Percentiles rank a stretch among this genome's conserved stretches.
Conservation (phyloP, 2,113 vertebrate genomes). For the Cromileptes altivelis region DNA sequence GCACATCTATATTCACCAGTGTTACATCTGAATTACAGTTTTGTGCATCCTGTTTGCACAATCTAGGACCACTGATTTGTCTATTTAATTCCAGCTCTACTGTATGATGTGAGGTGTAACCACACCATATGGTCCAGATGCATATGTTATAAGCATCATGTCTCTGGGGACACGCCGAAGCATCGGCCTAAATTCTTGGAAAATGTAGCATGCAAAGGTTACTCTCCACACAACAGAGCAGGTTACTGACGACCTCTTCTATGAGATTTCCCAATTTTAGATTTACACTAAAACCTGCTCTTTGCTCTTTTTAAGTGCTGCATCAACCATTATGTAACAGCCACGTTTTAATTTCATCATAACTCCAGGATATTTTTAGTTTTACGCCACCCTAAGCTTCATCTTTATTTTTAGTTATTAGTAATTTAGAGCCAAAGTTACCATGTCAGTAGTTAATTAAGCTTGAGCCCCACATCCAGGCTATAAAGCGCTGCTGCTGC, state of each 20-base stretch:
- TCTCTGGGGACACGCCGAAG: conserved; percentile 59
- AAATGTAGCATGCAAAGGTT: conserved; percentile 4
- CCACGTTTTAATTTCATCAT: conserved; percentile 20
- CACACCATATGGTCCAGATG: conserved; percentile 51
- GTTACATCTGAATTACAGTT: conserved; percentile 25
- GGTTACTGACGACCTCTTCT: conserved; percentile 15
- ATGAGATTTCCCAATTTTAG: conserved; percentile 20
- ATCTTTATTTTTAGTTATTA: conserved; percentile 10
- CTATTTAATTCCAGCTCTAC: conserved; percentile 7
- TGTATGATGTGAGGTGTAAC: conserved; percentile 20
- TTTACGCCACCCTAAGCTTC: not conserved
- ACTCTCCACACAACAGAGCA: conserved; percentile 12
- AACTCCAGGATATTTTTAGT: conserved; percentile 32
- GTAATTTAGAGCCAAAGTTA: conserved; percentile 28
- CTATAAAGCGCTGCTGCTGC: conserved; percentile 64
- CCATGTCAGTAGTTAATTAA: conserved; percentile 30
- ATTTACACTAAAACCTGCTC: conserved; percentile 18
- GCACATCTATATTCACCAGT: not conserved
- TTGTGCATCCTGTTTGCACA: not conserved
- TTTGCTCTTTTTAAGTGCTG: conserved; percentile 18
- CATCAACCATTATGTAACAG: conserved; percentile 9
- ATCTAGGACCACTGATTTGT: not conserved
- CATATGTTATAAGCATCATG: conserved; percentile 48
- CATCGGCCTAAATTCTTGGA: conserved; percentile 43
- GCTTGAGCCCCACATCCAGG: conserved; percentile 28